Evolutionary conservation across 2,113 vertebrate species (phyloP).

Genomic region (Butorides virescens): DNA sequence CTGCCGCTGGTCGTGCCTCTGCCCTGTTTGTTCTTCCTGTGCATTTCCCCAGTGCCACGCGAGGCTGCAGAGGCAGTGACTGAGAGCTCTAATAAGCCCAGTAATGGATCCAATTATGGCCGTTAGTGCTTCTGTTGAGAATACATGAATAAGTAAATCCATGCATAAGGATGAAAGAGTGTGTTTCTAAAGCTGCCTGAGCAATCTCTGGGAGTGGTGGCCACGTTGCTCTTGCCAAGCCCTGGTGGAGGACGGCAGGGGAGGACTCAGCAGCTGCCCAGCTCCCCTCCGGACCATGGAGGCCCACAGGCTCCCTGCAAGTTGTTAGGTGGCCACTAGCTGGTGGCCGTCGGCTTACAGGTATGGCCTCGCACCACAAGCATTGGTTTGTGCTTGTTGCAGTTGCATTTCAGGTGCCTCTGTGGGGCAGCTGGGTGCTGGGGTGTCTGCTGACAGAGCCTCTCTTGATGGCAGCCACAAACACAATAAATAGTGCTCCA

Average conservation of each 20-base stretch:
- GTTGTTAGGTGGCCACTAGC: neutral
- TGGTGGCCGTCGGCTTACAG: neutral
- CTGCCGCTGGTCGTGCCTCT: neutral
- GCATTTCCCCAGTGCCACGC: neutral
- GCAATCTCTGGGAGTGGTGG: neutral
- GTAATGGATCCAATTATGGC: conserved; percentile 63
- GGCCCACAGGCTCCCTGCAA: neutral
- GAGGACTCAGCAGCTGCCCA: neutral
- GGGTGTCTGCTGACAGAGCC: neutral
- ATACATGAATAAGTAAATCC: conserved; percentile 54
- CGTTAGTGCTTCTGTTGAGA: conserved; percentile 40
- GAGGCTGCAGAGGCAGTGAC: conserved; percentile 19
- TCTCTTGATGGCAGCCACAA: neutral
- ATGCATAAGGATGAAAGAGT: neutral
- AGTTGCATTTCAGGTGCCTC: neutral
- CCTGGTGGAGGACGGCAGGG: neutral
- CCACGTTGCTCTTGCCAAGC: neutral
- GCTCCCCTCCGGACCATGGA: neutral
- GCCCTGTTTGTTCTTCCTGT: conserved; percentile 22
- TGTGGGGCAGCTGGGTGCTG: neutral
- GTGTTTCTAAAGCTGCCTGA: conserved; percentile 12
- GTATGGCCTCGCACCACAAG: neutral
- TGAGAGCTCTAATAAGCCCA: conserved; percentile 60
- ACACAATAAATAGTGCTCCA: neutral
- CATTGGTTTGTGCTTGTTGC: neutral